Evolutionary conservation across 30 jellyfish, hydroid and myxozoan genomes (phyloP), one percentile per base, ranked within the genome.

Genomic region (Catostylus mosaicus): DNA sequence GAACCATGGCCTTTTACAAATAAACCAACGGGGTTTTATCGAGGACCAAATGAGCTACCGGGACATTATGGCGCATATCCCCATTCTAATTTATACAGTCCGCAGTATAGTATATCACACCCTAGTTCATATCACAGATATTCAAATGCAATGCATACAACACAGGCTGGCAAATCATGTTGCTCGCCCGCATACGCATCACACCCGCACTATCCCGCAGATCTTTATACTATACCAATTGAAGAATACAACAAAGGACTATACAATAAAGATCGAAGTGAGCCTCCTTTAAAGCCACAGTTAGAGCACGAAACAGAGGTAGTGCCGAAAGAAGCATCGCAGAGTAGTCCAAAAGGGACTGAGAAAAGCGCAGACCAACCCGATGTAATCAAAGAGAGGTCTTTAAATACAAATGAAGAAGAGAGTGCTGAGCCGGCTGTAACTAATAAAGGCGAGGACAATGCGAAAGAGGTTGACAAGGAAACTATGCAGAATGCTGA

Each of bases 151-250:
- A 48, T 52, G 52, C 78, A 77, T n/a, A 23, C 85, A 51, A 74
- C 84, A 69, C 77, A 66, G 68, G 74, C 73, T 27, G 75, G 75
- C 8, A 67, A 67, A 47, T 36, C 78, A 7, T 80, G 90, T 31
- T 67, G 90, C 40, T 80, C 90, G 33, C 50, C 90, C 3, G 90
- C 77, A 11, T 60, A 80, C 74, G n/a, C 90, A 19, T 68, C 59
- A 16, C 77, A 34, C 66, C 78, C 90, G 60, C 83, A 80, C 26
- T 80, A 65, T 68, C 78, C 90, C 51, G 67, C 80, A 38, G 84
- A 72, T 48, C 75, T 72, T 22, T 80, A 80, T 34, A 65, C 90
- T 45, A 80, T 80, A 67, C 79, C 90, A n/a, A 51, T 72, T 1
- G 90, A 80, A 33, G 80, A 72, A 43, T 72, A 47, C 75, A 80